phyloP scores from a whole-genome alignment of 2,888 invertebrate species.

The Cantharis nigra region DNA sequence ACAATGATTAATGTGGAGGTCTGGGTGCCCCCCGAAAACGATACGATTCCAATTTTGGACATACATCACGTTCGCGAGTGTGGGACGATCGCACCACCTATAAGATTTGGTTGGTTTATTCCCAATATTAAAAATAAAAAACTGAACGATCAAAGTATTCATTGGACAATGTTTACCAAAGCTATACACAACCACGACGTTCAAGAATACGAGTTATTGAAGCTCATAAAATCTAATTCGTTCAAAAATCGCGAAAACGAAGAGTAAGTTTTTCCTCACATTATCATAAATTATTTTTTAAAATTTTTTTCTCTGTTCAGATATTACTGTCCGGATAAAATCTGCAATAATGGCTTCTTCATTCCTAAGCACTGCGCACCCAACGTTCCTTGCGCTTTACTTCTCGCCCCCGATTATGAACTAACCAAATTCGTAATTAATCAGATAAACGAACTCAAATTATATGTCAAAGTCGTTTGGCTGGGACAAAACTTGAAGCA shows the following conservation, averaged over 20 bases:
- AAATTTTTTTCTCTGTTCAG: conserved; percentile 42
- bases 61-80: conserved; percentile 56
- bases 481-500: conserved; percentile 63
- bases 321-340: conserved; percentile 56
- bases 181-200: conserved; percentile 59
- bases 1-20: conserved; percentile 72
- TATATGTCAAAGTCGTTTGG: conserved; percentile 72
- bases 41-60: conserved; percentile 56
- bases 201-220: conserved; percentile 43
- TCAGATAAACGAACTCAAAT: conserved; percentile 64
- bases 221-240: conserved; percentile 46
- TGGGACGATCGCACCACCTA: conserved; percentile 60
- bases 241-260: conserved; percentile 39
- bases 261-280: conserved; percentile 34
- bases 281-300: not conserved
- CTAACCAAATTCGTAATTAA: conserved; percentile 61
- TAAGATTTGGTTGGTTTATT: conserved; percentile 70
- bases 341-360: conserved; percentile 62
- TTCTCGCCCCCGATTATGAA: conserved; percentile 59
- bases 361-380: conserved; percentile 61
- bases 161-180: conserved; percentile 62
- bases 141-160: conserved; percentile 42
- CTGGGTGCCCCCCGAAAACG: conserved; percentile 68
- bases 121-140: conserved; percentile 48
- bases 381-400: conserved; percentile 52